Evolutionary conservation across 2,888 invertebrate species (phyloP), one percentile per base, ranked within the genome.

Genomic region (Epistrophe eligans): DNA sequence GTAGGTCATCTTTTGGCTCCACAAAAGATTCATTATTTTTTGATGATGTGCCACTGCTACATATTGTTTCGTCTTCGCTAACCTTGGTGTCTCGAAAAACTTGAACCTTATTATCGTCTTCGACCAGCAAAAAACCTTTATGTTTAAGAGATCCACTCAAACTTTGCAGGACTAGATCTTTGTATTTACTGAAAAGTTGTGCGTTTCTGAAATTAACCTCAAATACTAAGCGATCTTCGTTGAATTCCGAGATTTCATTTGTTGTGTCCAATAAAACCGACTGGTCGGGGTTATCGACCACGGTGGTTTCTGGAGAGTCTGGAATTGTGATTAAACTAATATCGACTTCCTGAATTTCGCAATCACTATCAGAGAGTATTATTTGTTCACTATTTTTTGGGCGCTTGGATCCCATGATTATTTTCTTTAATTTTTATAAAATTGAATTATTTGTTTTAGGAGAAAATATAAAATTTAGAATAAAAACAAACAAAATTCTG

Each of bases 191-290:
- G 13, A 67, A 83, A 24, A 72, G 13, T 1, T 57, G 19, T 4
- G 15, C 28, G 4, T 79, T 79, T n/a, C 62, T 83, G 6, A 87
- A 87, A 72, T 83, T 83, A 67, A 87, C 83, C 67, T 83, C 82
- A 55, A 87, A 83, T 19, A 87, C 17, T 8, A 83, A n/a, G 0
- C 60, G 52, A 28, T 76, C 82, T 4, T 70, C 50, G 15, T 74
- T 58, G 19, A 55, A 67, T 38, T 84, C 73, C 1, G 60, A 35
- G 4, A 43, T 45, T 13, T 79, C 43, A 17, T 60, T 85, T 24
- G 48, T 58, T 8, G 10, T 57, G 15, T 60, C 72, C n/a, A 76
- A 24, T 38, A 15, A 35, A 15, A 64, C 77, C 1, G 67, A 55
- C 58, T 71, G 48, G 0, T 45, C 2, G 2, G 24, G 19, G 19